Evolutionary conservation across 2,888 invertebrate species (phyloP).

Genomic region (Protophormia terraenovae): DNA sequence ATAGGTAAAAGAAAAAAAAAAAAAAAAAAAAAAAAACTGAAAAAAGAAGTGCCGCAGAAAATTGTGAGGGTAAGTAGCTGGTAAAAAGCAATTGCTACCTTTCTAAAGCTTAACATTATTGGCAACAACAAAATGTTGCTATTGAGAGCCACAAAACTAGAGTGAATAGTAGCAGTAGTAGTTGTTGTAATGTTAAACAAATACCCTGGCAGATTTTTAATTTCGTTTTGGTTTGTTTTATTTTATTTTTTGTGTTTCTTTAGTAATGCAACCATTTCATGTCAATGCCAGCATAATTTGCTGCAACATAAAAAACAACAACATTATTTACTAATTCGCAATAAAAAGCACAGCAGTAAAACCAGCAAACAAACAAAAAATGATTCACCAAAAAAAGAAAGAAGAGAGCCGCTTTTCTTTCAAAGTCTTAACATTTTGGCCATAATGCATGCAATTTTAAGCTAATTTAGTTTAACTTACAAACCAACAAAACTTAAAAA

Average conservation of each 20-base stretch:
- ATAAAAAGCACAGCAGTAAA: slow-evolving; percentile 18
- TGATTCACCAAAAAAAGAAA: not conserved
- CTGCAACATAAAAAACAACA: slow-evolving; percentile 69
- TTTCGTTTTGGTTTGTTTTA: slow-evolving; percentile 6
- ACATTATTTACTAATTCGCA: slow-evolving; percentile 64
- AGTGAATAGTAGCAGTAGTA: too few relatives aligned
- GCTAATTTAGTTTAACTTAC: slow-evolving; percentile 76
- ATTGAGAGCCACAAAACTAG: not conserved
- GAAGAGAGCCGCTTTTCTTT: slow-evolving; percentile 39
- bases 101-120: slow-evolving; percentile 75
- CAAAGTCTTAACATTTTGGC: slow-evolving; percentile 16
- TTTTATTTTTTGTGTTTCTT: not conserved
- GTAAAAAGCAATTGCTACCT: slow-evolving; percentile 75
- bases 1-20: not conserved
- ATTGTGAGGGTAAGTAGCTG: slow-evolving; percentile 67
- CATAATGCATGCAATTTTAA: slow-evolving; percentile 69
- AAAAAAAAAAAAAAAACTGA: not conserved
- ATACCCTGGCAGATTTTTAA: slow-evolving; percentile 8
- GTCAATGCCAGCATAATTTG: slow-evolving; percentile 79
- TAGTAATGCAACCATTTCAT: slow-evolving; percentile 57
- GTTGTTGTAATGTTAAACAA: slow-evolving; percentile 68
- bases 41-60: slow-evolving; percentile 18
- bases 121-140: slow-evolving; percentile 3
- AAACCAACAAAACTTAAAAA: not conserved
- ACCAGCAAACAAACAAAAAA: not conserved